Evolutionary conservation across 1,140 invertebrate genomes (phyloP), one percentile per base, ranked within the genome.

Genomic region (Drosophila leontia): DNA sequence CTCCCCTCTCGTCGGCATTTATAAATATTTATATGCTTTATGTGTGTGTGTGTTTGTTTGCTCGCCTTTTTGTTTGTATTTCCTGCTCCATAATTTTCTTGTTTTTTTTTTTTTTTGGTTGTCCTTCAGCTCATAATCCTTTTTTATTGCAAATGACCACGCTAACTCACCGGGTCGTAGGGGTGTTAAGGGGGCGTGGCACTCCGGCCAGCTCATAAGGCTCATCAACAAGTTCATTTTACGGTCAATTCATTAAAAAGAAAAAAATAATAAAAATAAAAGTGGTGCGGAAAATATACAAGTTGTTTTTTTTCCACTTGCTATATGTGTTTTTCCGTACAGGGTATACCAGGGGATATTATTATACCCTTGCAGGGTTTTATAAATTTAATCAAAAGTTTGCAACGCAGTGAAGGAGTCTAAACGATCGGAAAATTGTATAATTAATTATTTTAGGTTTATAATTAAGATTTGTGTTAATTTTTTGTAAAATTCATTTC

Each of bases 221-320:
- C 85, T 90, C 87, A 91, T 91, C 87, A 91, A 91, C 87, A 91
- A 91, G 87, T 91, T 91, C 83, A 91, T 91, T 91, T 91, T 91
- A 91, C 87, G 87, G 87, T 91, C 87, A 91, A 91, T 91, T 91
- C 87, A 91, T 87, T 91, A 91, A 84, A 91, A 91, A 91, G 83
- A 53, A 72, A 13, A 72, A 45, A 55, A 50, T 37, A 45, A 62
- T 55, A 48, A 74, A 34, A 34, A 63, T 34, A 74, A 72, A 15
- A 44, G 19, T 6, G 8, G 13, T 13, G 9, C 12, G 23, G 3
- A 42, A 44, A 35, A 12, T 7, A 65, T 12, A 37, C 5, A 29
- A 23, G 8, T 23, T 23, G 3, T 41, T 17, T 58, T 51, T 51
- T 83, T 75, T 68, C 70, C 69, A 75, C 65, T 83, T 83, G 69